Evolutionary conservation across 2,888 invertebrate species (phyloP), one percentile per base, ranked within the genome.

Genomic region (Creontiades dilutus): DNA sequence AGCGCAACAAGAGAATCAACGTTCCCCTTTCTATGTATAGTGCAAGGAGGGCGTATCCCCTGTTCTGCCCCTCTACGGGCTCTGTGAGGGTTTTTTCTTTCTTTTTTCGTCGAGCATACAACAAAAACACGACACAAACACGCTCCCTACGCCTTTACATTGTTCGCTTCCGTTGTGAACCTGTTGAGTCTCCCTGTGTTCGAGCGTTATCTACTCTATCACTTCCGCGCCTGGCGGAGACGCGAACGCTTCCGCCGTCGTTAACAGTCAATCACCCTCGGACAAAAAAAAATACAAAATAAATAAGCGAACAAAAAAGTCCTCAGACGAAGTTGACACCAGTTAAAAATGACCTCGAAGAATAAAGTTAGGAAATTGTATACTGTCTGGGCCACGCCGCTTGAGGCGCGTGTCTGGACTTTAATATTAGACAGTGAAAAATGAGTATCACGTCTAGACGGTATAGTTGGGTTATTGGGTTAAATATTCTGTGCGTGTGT

Each of bases 1-100:
- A 76, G 76, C 76, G 76, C 76, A 76, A 76, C 76, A 76, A 76
- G 76, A 76, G 76, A n/a, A 37, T 46, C 13, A 27, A 13, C 28
- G 37, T 16, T 52, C 52, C 52, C 16, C 52, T 13, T 52, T 52
- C 52, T 52, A 52, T 52, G 52, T 52, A 52, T 52, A 52, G 13
- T 52, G 52, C 52, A 16, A 16, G 52, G 52, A 16, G 52, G 52
- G 52, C 14, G 61, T 9, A 14, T 52, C 52, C 52, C 52, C 61
- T 61, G 19, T 28, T 28, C 76, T 28, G 27, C 76, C 76, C 28
- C 76, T n/a, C 76, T 28, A 27, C 11, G 27, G 28, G 28, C 46
- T 75, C 23, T 19, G 12, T 19, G 12, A 7, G 19, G 2, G 28
- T n/a, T n/a, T 28, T 28, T 46, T 37, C 5, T 46, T 13, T 28